phyloP scores from a whole-genome alignment of 1,140 invertebrate genomes.

The Drosophila nannoptera region DNA sequence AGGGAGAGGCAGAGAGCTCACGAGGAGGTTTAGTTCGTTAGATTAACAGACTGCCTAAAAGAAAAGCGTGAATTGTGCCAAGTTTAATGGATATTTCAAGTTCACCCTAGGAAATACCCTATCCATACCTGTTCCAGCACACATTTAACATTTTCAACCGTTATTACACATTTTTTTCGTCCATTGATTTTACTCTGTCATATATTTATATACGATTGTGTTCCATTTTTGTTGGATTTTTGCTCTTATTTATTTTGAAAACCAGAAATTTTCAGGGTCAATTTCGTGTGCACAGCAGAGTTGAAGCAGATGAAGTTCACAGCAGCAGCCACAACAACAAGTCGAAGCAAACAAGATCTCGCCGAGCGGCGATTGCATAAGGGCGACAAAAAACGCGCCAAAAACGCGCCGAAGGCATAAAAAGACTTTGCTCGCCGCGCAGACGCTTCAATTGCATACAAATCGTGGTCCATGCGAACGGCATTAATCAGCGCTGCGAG shows the following conservation, averaged over 20 bases:
- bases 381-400: slow-evolving; percentile 40
- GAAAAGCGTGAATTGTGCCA: no score
- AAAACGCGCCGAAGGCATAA: slow-evolving; percentile 54
- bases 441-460: slow-evolving; percentile 63
- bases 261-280: slow-evolving; percentile 77
- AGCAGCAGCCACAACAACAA: slow-evolving; percentile 25
- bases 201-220: slow-evolving; percentile 8
- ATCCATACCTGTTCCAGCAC: background rate
- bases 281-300: slow-evolving; percentile 62
- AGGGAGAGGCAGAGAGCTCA: background rate
- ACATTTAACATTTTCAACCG: slow-evolving; percentile 11
- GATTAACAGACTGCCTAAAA: no score
- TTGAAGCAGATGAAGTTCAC: slow-evolving; percentile 49
- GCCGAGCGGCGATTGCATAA: slow-evolving; percentile 63
- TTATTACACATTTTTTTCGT: slow-evolving; percentile 7
- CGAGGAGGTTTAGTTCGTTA: background rate
- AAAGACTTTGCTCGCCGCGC: slow-evolving; percentile 45
- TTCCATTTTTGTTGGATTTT: slow-evolving; percentile 32
- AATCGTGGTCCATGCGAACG: slow-evolving; percentile 57
- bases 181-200: slow-evolving; percentile 7
- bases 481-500: slow-evolving; percentile 37
- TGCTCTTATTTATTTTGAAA: slow-evolving; percentile 56
- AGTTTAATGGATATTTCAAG: no score
- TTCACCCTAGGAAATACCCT: background rate
- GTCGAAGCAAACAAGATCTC: slow-evolving; percentile 52